These are phyloP conservation scores for Hypsibius dujardini DNA, from an alignment of 1,140 invertebrate genomes.

Conservation along the genomic window DNA sequence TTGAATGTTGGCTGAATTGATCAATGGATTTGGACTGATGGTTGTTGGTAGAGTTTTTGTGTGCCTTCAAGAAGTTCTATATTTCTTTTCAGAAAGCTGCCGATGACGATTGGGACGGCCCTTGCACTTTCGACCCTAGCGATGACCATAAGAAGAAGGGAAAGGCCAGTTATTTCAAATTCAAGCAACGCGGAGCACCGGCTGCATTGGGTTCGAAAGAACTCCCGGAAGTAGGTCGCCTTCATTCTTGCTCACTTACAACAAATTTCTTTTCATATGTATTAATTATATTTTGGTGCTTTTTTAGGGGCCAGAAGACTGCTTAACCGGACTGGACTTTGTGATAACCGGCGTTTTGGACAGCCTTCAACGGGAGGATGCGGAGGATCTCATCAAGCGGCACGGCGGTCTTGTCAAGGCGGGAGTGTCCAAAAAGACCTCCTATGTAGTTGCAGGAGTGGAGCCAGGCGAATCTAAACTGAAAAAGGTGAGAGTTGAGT, in stretches of 20 bases:
- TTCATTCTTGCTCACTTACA: neutral
- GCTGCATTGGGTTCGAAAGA: neutral
- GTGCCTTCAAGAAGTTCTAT: too few relatives aligned
- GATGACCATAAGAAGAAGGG: neutral
- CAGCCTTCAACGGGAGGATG: constrained; percentile 64
- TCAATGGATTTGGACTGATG: too few relatives aligned
- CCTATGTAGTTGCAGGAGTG: constrained; percentile 61
- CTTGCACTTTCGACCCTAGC: neutral
- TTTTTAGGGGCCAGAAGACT: constrained; percentile 49
- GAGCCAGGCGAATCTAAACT: constrained; percentile 66
- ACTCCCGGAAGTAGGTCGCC: neutral
- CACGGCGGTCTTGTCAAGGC: constrained; percentile 60
- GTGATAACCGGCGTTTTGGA: constrained; percentile 71
- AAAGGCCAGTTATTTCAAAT: neutral
- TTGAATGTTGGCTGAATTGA: too few relatives aligned
- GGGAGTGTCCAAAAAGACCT: constrained; percentile 56
- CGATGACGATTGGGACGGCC: neutral
- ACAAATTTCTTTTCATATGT: constrained; percentile 19
- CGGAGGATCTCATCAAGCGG: constrained; percentile 49
- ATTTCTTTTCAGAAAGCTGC: neutral
- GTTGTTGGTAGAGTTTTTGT: too few relatives aligned
- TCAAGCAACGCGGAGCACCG: neutral
- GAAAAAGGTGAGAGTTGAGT: constrained; percentile 38
- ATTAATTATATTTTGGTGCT: constrained; percentile 9
- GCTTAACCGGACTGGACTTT: constrained; percentile 57